Percentiles rank a stretch among this genome's conserved stretches.
phyloP scores from a whole-genome alignment of 2,113 vertebrate species.

The Petroica traversi region DNA sequence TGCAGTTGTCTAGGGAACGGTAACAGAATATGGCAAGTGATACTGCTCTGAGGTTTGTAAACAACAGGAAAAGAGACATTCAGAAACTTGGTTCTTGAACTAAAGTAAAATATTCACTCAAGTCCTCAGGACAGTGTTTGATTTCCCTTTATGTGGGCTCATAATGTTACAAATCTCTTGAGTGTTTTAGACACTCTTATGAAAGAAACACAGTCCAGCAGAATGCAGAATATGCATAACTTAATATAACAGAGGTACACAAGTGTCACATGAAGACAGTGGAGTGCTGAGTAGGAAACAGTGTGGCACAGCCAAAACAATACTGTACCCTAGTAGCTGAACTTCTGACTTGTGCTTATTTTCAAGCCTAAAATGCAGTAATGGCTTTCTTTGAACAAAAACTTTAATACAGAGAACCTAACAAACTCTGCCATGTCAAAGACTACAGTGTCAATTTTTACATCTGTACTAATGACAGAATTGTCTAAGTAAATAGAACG shows the following conservation, averaged over 20 bases:
- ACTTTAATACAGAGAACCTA: background rate
- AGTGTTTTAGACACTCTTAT: background rate
- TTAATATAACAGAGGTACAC: background rate
- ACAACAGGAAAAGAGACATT: background rate
- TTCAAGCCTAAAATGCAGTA: background rate
- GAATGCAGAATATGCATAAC: background rate
- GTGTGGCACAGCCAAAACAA: background rate
- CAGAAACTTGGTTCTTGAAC: background rate
- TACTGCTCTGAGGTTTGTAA: constrained; percentile 4
- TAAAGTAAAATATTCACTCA: background rate
- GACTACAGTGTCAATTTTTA: background rate
- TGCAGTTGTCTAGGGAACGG: constrained; percentile 5
- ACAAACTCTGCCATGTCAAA: background rate
- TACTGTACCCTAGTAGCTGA: background rate
- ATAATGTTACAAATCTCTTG: background rate
- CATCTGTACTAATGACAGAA: background rate
- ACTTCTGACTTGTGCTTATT: background rate
- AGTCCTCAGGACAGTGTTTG: background rate
- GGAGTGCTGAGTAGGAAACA: background rate
- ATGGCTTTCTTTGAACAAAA: background rate
- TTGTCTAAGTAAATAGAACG: background rate
- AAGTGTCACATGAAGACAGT: background rate
- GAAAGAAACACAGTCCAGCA: background rate
- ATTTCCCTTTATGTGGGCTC: background rate
- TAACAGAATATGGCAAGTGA: constrained; percentile 7